phyloP scores from a whole-genome alignment of 2,797 vertebrate species.

The Sebastes cheni region DNA sequence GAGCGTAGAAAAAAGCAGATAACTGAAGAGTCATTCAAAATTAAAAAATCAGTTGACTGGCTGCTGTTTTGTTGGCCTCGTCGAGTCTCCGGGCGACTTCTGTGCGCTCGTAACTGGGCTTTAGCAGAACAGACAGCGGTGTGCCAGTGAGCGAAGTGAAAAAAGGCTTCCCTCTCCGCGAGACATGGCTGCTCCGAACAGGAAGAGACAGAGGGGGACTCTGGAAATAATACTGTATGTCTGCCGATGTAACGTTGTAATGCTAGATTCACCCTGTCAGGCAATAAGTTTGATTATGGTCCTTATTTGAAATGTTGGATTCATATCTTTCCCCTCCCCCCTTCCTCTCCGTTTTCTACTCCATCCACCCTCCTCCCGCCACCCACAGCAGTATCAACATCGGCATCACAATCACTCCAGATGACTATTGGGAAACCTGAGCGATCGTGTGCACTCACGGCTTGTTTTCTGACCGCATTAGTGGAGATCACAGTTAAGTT shows the following conservation, averaged over 20 bases:
- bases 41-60: slow-evolving; percentile 32
- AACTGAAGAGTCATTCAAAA: slow-evolving; percentile 48
- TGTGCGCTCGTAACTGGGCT: slow-evolving; percentile 21
- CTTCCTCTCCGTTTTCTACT: not conserved
- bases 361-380: slow-evolving; percentile 11
- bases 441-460: slow-evolving; percentile 37
- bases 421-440: slow-evolving; percentile 68
- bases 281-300: slow-evolving; percentile 80
- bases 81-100: slow-evolving; percentile 6
- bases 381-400: slow-evolving; percentile 58
- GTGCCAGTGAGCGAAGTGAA: slow-evolving; percentile 45
- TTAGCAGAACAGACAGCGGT: slow-evolving; percentile 34
- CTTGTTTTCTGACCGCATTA: slow-evolving; percentile 62
- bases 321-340: slow-evolving; percentile 28
- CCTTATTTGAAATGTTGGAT: slow-evolving; percentile 75
- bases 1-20: slow-evolving; percentile 44
- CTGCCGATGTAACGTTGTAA: slow-evolving; percentile 56
- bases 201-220: slow-evolving; percentile 51
- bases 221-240: slow-evolving; percentile 58
- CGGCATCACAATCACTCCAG: slow-evolving; percentile 53
- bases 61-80: slow-evolving; percentile 30
- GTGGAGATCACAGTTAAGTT: slow-evolving; percentile 53
- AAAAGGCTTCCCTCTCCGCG: slow-evolving; percentile 29
- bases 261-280: slow-evolving; percentile 75
- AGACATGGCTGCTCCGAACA: slow-evolving; percentile 53